phyloP scores from a whole-genome alignment of 2,888 invertebrate genomes.

The Meghimatium bilineatum region DNA sequence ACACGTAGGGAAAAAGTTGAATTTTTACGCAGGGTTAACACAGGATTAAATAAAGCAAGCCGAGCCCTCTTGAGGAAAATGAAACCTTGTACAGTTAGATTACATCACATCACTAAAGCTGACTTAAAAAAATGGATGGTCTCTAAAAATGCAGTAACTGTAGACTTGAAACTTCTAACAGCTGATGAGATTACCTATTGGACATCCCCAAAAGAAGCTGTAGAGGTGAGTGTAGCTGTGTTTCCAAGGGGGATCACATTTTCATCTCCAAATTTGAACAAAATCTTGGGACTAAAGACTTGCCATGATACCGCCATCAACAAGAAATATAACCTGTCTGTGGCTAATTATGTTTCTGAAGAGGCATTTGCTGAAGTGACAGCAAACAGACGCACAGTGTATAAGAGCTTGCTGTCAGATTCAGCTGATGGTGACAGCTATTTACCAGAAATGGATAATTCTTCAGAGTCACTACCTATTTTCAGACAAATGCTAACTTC shows the following conservation, averaged over 20 bases:
- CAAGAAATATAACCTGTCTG: slow-evolving; percentile 45
- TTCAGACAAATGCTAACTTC: not conserved
- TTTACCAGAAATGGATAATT: not conserved
- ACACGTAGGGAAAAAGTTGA: slow-evolving; percentile 59
- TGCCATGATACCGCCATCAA: slow-evolving; percentile 45
- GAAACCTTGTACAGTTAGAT: slow-evolving; percentile 58
- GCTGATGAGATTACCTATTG: slow-evolving; percentile 44
- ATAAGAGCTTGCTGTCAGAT: slow-evolving; percentile 63
- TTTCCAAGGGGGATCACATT: slow-evolving; percentile 65
- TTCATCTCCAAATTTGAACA: slow-evolving; percentile 62
- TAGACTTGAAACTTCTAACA: slow-evolving; percentile 46
- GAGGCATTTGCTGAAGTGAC: slow-evolving; percentile 64
- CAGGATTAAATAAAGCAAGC: slow-evolving; percentile 64
- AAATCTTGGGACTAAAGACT: slow-evolving; percentile 63
- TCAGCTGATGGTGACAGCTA: not conserved
- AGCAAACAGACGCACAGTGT: slow-evolving; percentile 62
- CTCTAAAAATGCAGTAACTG: slow-evolving; percentile 39
- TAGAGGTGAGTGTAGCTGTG: slow-evolving; percentile 29
- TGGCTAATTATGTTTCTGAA: slow-evolving; percentile 64
- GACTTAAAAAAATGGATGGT: slow-evolving; percentile 61
- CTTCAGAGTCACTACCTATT: not conserved
- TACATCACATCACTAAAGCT: slow-evolving; percentile 56
- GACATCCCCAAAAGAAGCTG: slow-evolving; percentile 44
- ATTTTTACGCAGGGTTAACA: slow-evolving; percentile 60
- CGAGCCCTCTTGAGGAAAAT: slow-evolving; percentile 57